Evolutionary conservation across 2,797 vertebrate species (phyloP).

Genomic region (Potorous gilbertii): DNA sequence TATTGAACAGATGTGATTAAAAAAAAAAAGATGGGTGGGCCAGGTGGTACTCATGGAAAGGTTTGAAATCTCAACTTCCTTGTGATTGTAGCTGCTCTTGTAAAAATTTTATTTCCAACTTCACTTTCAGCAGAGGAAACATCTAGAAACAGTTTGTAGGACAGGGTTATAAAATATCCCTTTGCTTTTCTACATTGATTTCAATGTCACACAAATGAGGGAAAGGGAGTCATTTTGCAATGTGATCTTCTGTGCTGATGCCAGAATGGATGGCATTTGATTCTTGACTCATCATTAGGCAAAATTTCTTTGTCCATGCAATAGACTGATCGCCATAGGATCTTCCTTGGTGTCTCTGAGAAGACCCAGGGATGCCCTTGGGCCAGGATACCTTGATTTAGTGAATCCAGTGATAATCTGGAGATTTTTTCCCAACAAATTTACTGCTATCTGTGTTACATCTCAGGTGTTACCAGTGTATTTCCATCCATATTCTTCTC

Average conservation of each 20-base stretch:
- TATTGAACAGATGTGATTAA: not conserved
- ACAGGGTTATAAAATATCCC: not conserved
- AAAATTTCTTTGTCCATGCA: not conserved
- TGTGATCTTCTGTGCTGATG: not conserved
- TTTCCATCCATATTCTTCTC: not conserved
- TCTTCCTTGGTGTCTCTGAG: not conserved
- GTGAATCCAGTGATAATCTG: not conserved
- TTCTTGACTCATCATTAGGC: not conserved
- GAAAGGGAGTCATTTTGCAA: not conserved
- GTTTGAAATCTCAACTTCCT: not conserved
- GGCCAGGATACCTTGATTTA: not conserved
- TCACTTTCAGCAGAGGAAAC: not conserved
- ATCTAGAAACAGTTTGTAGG: not conserved
- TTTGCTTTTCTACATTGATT: not conserved
- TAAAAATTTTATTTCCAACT: not conserved
- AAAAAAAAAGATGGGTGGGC: not conserved
- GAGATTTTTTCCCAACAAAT: not conserved
- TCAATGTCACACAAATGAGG: not conserved
- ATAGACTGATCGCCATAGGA: not conserved
- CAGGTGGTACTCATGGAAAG: not conserved
- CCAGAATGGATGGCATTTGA: not conserved
- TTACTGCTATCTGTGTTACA: not conserved
- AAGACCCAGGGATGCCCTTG: not conserved
- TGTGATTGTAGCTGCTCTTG: not conserved
- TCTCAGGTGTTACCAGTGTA: not conserved